A percentile compares a stretch with the other conserved stretches of the same genome.
phyloP scores from a whole-genome alignment of 35 echinoderm and acorn worm species.

The Hemicentrotus pulcherrimus region DNA sequence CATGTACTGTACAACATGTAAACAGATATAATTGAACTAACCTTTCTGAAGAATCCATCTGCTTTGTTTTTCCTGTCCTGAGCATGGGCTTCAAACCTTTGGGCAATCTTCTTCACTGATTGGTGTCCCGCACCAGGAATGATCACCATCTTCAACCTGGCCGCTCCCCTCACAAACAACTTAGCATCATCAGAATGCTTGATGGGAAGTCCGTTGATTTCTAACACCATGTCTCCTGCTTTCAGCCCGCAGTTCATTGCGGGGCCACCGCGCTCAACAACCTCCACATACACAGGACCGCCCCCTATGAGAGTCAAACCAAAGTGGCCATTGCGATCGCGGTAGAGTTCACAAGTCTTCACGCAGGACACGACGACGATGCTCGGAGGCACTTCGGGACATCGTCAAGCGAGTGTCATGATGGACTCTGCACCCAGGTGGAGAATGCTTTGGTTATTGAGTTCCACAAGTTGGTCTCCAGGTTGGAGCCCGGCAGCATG shows the following conservation, averaged over 20 bases:
- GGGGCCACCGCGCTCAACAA: slow-evolving; percentile 71
- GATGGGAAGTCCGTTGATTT: slow-evolving; percentile 95
- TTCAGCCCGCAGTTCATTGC: slow-evolving; percentile 68
- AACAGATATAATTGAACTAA: not conserved
- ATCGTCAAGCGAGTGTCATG: slow-evolving; percentile 74
- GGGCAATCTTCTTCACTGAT: slow-evolving; percentile 77
- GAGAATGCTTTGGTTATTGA: slow-evolving; percentile 80
- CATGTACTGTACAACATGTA: no score
- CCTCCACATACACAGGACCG: slow-evolving; percentile 91
- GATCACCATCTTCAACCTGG: slow-evolving; percentile 84
- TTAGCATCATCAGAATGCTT: slow-evolving; percentile 98
- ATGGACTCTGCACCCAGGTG: slow-evolving; percentile 55
- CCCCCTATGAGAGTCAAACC: slow-evolving; percentile 92
- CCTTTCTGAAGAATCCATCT: slow-evolving; percentile 94
- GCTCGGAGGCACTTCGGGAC: slow-evolving; percentile 80
- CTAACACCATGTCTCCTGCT: slow-evolving; percentile 92
- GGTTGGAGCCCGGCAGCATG: slow-evolving; percentile 86
- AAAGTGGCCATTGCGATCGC: slow-evolving; percentile 88
- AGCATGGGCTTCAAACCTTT: slow-evolving; percentile 81
- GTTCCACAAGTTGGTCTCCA: slow-evolving; percentile 93
- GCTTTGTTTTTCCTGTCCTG: slow-evolving; percentile 80
- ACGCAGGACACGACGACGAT: slow-evolving; percentile 64
- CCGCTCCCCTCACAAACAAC: slow-evolving; percentile 81
- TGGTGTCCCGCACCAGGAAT: slow-evolving; percentile 96
- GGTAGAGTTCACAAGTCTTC: slow-evolving; percentile 79